Conservation (phyloP, 2,113 vertebrate species). For the Sphaerodactylus townsendi region DNA sequence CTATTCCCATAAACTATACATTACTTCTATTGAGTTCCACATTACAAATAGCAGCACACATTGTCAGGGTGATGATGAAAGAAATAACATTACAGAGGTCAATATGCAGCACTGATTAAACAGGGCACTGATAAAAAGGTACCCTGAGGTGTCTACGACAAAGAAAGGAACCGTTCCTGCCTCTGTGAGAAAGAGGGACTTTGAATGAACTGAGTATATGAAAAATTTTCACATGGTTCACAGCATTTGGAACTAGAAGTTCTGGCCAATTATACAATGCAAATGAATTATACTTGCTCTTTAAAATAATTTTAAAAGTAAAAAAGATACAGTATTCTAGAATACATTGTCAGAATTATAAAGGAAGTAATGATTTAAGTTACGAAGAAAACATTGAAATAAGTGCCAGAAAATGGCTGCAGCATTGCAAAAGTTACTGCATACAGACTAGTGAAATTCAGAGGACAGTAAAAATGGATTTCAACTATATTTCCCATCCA, state of each 20-base stretch:
- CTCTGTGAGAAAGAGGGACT: too few relatives aligned
- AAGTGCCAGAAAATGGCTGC: background rate
- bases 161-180: background rate
- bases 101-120: background rate
- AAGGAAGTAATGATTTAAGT: background rate
- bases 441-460: background rate
- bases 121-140: background rate
- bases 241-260: background rate
- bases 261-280: background rate
- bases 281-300: background rate
- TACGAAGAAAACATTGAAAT: background rate
- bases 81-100: too few relatives aligned
- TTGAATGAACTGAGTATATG: too few relatives aligned
- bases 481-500: background rate
- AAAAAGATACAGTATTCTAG: background rate
- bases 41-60: background rate
- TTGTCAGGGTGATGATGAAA: too few relatives aligned
- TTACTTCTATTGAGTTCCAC: background rate
- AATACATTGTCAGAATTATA: background rate
- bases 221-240: background rate
- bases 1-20: background rate
- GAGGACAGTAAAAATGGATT: too few relatives aligned
- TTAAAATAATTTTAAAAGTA: background rate
- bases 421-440: background rate
- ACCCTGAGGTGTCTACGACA: background rate